Conservation (phyloP, 2,113 vertebrate genomes). For the crab-eating macaque (Macaca fascicularis) region DNA sequence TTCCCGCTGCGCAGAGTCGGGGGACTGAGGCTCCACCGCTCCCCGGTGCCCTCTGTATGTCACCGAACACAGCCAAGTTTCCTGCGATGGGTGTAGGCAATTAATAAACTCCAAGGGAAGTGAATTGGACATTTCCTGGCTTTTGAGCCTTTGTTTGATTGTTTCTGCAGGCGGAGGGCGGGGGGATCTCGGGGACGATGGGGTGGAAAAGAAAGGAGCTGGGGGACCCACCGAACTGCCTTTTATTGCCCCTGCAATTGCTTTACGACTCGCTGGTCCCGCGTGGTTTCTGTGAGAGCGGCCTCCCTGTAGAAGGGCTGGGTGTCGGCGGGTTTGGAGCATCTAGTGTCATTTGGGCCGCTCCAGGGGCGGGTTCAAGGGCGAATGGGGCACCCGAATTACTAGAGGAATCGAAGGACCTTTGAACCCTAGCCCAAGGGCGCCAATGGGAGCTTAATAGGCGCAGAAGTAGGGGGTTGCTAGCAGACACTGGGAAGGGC, state of each 20-base stretch:
- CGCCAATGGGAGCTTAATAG: neutral
- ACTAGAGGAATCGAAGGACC: neutral
- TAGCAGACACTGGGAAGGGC: too few species aligned
- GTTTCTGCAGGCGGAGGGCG: conserved; percentile 51
- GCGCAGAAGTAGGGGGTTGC: neutral
- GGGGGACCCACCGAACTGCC: conserved; percentile 10
- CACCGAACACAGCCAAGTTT: conserved; percentile 63
- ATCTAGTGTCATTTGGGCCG: neutral
- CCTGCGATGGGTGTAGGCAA: conserved; percentile 70
- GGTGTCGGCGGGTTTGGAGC: neutral
- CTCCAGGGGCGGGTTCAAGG: conserved; percentile 47
- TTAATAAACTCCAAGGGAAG: conserved; percentile 76
- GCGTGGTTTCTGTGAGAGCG: neutral
- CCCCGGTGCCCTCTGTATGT: conserved; percentile 11
- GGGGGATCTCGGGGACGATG: neutral
- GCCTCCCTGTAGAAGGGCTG: neutral
- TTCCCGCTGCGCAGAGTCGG: conserved; percentile 9
- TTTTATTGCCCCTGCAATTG: conserved; percentile 56
- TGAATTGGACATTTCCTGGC: conserved; percentile 79
- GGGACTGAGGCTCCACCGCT: neutral
- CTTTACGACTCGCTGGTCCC: neutral
- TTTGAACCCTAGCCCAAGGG: neutral
- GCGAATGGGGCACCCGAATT: neutral
- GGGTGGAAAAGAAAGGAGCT: conserved; percentile 46
- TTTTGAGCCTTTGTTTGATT: conserved; percentile 75